Evolutionary conservation across 2,888 invertebrate species (phyloP).

Genomic region (Drosophila macrospina): DNA sequence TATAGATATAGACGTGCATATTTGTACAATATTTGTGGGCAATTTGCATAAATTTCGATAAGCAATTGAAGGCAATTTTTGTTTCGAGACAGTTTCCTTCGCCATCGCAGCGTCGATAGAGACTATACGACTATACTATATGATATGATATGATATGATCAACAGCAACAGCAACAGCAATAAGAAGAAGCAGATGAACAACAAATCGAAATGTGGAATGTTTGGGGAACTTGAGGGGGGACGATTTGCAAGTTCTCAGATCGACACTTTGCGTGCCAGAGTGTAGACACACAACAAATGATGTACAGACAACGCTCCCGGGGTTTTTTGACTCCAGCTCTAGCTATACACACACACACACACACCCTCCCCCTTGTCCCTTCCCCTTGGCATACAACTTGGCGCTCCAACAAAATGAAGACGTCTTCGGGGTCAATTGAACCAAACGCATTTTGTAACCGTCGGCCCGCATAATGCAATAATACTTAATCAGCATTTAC

Average conservation of each 20-base stretch:
- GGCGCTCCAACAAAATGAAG: background rate
- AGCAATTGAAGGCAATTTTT: slow-evolving; percentile 53
- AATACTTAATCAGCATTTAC: slow-evolving; percentile 72
- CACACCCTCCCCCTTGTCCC: background rate
- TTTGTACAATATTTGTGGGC: slow-evolving; percentile 33
- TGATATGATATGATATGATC: background rate
- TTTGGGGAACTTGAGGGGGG: slow-evolving; percentile 10
- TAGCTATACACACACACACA: no score
- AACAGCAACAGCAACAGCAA: background rate
- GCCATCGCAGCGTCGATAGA: slow-evolving; percentile 1
- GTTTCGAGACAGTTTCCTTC: slow-evolving; percentile 10
- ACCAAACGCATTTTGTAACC: slow-evolving; percentile 70
- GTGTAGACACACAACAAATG: slow-evolving; percentile 11
- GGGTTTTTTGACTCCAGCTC: slow-evolving; percentile 24
- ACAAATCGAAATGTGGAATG: slow-evolving; percentile 29
- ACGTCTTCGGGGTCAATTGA: slow-evolving; percentile 68
- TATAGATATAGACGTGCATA: slow-evolving; percentile 23
- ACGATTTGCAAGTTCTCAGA: slow-evolving; percentile 20
- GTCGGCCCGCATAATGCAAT: slow-evolving; percentile 71
- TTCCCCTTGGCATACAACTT: background rate
- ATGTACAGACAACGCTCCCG: slow-evolving; percentile 1
- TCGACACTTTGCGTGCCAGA: slow-evolving; percentile 34
- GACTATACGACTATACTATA: background rate
- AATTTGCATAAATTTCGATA: slow-evolving; percentile 66
- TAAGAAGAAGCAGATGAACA: slow-evolving; percentile 1